Conservation (phyloP, 2,113 vertebrate genomes). For the Zapornia atra region DNA sequence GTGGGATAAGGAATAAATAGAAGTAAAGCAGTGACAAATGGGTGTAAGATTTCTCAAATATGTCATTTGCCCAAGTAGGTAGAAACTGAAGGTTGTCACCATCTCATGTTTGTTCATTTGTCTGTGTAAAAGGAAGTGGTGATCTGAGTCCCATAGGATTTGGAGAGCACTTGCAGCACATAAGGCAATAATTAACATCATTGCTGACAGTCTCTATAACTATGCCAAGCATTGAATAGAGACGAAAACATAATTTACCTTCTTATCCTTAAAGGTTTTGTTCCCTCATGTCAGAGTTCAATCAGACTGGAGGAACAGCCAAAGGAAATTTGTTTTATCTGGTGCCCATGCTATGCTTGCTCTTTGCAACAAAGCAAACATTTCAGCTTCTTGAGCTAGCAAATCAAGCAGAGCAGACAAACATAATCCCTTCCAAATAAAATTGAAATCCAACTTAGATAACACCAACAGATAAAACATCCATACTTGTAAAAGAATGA, state of each 20-base stretch:
- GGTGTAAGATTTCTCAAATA: not conserved
- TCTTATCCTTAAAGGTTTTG: not conserved
- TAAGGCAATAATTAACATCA: slow-evolving; percentile 17
- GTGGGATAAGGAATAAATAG: not conserved
- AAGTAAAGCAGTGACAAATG: not conserved
- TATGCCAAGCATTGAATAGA: not conserved
- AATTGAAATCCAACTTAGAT: slow-evolving; percentile 3
- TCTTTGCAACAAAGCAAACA: slow-evolving; percentile 20
- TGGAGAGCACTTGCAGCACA: not conserved
- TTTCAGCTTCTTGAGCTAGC: not conserved
- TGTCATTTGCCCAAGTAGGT: not conserved
- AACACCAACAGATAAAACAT: not conserved
- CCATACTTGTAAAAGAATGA: not conserved
- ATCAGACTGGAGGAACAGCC: not conserved
- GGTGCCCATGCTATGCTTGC: not conserved
- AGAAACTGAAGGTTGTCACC: not conserved
- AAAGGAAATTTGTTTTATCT: not conserved
- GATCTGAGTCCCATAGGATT: not conserved
- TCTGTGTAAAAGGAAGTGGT: slow-evolving; percentile 7
- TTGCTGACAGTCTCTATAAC: not conserved
- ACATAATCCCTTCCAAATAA: slow-evolving; percentile 25
- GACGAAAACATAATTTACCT: not conserved
- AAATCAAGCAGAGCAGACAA: slow-evolving; percentile 1
- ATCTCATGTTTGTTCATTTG: not conserved
- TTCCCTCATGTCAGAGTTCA: not conserved